Evolutionary conservation across 1,140 invertebrate species (phyloP).

Genomic region (Battus philenor): DNA sequence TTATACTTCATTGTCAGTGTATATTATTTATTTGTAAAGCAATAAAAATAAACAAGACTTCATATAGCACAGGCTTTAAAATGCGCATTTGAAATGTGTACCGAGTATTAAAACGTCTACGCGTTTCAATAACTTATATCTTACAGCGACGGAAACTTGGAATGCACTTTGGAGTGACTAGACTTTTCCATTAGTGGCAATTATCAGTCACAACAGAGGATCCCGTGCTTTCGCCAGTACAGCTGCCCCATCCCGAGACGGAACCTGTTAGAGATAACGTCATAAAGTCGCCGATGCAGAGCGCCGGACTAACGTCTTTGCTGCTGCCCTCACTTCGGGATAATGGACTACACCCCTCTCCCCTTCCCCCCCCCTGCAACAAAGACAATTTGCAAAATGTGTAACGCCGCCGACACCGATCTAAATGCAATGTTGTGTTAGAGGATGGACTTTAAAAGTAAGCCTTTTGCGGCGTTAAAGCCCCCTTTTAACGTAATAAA

Average conservation of each 20-base stretch:
- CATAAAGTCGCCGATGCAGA: constrained; percentile 67
- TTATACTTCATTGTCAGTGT: too few species aligned
- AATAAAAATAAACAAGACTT: too few species aligned
- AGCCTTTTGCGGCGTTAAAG: constrained; percentile 5
- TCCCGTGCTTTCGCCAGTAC: constrained; percentile 51
- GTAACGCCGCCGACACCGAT: constrained; percentile 9
- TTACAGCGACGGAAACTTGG: constrained; percentile 59
- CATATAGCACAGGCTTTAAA: too few species aligned
- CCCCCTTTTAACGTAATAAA: constrained; percentile 6
- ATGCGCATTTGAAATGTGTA: too few species aligned
- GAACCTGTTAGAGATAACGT: constrained; percentile 73
- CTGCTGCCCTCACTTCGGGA: constrained; percentile 57
- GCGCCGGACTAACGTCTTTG: constrained; percentile 66
- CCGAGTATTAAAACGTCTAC: constrained; percentile 25
- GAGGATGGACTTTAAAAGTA: constrained; percentile 12
- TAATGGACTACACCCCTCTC: constrained; percentile 50
- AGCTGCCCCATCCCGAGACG: constrained; percentile 48
- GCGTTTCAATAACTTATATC: constrained; percentile 64
- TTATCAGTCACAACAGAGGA: constrained; percentile 68
- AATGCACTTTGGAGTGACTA: constrained; percentile 70
- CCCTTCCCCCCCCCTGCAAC: constrained; percentile 20
- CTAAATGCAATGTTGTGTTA: constrained; percentile 18
- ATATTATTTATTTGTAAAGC: too few species aligned
- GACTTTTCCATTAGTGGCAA: constrained; percentile 74
- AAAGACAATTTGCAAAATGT: constrained; percentile 18